These are phyloP conservation scores for Cardinalis cardinalis DNA, from an alignment of 2,113 vertebrate species.

Conservation along the genomic window DNA sequence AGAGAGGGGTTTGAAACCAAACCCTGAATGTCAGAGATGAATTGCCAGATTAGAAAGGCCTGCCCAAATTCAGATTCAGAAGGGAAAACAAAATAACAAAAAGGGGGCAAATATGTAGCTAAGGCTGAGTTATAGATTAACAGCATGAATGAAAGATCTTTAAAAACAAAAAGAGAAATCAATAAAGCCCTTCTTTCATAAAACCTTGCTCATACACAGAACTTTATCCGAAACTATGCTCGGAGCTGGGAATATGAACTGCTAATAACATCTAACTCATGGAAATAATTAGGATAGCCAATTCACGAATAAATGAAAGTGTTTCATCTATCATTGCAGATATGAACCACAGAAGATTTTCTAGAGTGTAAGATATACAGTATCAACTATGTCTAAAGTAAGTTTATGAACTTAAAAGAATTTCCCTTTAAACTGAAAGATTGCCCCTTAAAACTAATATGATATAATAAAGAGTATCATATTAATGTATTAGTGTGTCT, in stretches of 20 bases:
- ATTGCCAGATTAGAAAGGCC: slow-evolving; percentile 18
- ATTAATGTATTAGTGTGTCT: too few relatives aligned
- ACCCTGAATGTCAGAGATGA: slow-evolving; percentile 4
- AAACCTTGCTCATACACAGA: neutral
- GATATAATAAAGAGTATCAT: too few relatives aligned
- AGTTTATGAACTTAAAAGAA: neutral
- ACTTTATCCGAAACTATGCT: neutral
- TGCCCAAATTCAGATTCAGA: slow-evolving; percentile 15
- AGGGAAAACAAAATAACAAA: slow-evolving; percentile 2
- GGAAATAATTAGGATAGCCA: neutral
- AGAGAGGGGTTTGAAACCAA: slow-evolving; percentile 29
- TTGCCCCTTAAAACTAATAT: neutral
- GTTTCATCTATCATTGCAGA: neutral
- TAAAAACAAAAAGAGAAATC: neutral
- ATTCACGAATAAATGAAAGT: neutral
- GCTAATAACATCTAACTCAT: neutral
- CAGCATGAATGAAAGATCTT: neutral
- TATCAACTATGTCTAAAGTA: neutral
- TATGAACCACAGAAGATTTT: neutral
- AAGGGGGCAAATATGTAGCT: neutral
- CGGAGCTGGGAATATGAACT: neutral
- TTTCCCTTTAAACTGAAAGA: neutral
- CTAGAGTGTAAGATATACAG: neutral
- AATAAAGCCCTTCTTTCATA: neutral
- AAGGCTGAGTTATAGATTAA: neutral